Evolutionary conservation across 2,888 invertebrate genomes (phyloP).

Genomic region (Troides aeacus): DNA sequence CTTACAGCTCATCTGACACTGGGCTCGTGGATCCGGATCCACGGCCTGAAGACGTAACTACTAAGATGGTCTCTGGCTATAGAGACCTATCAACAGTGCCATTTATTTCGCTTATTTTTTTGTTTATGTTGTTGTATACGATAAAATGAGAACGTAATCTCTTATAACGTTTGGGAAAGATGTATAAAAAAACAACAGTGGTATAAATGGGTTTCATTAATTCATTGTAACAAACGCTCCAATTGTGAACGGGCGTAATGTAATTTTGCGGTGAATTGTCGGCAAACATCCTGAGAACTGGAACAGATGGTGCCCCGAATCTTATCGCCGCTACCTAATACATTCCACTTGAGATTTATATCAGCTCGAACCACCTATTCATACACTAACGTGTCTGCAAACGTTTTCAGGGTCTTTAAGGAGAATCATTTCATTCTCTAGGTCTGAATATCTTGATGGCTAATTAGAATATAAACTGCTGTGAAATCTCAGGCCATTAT

Average conservation of each 20-base stretch:
- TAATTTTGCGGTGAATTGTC: constrained; percentile 24
- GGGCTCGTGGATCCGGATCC: too few species aligned
- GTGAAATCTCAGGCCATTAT: too few species aligned
- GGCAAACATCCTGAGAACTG: constrained; percentile 26
- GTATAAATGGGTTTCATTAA: constrained; percentile 19
- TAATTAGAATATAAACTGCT: too few species aligned
- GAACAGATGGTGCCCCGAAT: constrained; percentile 22
- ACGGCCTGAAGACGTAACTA: too few species aligned
- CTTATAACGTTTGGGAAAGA: not conserved
- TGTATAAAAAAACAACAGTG: not conserved
- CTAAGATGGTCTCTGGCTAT: too few species aligned
- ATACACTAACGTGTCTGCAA: not conserved
- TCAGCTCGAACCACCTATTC: not conserved
- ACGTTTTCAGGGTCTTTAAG: not conserved
- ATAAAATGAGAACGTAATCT: not conserved
- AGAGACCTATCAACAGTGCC: too few species aligned
- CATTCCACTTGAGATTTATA: constrained; percentile 6
- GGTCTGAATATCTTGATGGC: not conserved
- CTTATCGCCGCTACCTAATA: constrained; percentile 15
- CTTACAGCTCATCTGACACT: too few species aligned
- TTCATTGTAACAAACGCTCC: constrained; percentile 22
- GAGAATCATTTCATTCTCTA: not conserved
- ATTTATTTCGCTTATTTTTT: too few species aligned
- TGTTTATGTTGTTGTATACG: not conserved
- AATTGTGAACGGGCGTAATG: constrained; percentile 20